Evolutionary conservation across 2,888 invertebrate species (phyloP).

Genomic region (Platypus cylindrus): DNA sequence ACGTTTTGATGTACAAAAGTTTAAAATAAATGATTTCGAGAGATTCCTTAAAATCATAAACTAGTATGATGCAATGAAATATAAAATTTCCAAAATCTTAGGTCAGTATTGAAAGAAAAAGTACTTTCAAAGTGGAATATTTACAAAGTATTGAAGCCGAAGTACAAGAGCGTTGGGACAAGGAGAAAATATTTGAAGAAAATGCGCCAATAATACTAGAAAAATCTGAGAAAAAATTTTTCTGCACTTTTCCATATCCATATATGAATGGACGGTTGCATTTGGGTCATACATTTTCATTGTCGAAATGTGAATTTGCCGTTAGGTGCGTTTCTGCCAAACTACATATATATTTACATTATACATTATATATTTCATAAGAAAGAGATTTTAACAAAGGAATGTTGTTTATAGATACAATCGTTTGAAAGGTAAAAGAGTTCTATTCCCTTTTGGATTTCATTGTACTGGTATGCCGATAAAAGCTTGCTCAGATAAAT

Average conservation of each 20-base stretch:
- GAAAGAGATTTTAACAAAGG: not conserved
- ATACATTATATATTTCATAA: not conserved
- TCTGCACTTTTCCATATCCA: conserved; percentile 94
- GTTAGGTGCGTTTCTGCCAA: conserved; percentile 19
- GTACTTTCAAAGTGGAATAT: conserved; percentile 91
- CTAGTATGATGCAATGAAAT: no score
- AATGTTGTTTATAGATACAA: conserved; percentile 56
- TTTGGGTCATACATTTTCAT: conserved; percentile 92
- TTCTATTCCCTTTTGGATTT: conserved; percentile 94
- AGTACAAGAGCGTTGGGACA: conserved; percentile 79
- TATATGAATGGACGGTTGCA: conserved; percentile 99
- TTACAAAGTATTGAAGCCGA: conserved; percentile 78
- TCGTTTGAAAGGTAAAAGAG: conserved; percentile 80
- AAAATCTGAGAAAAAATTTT: conserved; percentile 65
- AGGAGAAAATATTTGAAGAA: conserved; percentile 63
- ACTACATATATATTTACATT: not conserved
- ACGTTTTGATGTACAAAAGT: no score
- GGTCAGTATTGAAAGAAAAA: conserved; percentile 57
- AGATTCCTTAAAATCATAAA: no score
- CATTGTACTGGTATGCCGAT: conserved; percentile 99
- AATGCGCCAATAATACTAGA: conserved; percentile 58
- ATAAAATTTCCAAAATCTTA: conserved; percentile 9
- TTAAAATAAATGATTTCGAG: no score
- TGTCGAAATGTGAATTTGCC: conserved; percentile 97
- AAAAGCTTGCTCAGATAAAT: conserved; percentile 96